Percentiles rank a stretch among this genome's conserved stretches.
Evolutionary conservation across 2,113 vertebrate species (phyloP).

Genomic region (Podarcis cretensis): DNA sequence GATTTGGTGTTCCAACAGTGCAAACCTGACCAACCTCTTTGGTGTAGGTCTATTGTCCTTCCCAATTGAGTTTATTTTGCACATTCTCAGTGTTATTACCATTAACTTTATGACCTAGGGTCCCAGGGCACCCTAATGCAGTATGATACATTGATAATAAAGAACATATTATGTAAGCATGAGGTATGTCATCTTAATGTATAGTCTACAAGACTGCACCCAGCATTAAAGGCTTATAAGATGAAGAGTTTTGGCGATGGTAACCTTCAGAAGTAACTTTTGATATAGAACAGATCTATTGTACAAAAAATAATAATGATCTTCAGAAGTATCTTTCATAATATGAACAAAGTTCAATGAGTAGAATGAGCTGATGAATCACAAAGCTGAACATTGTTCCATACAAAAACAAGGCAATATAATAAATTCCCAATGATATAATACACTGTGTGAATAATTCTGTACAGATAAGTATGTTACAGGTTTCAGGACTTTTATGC

Average conservation of each 20-base stretch:
- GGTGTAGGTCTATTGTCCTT: neutral
- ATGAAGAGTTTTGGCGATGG: neutral
- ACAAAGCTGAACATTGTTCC: constrained; percentile 47
- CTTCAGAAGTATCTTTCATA: neutral
- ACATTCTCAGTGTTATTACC: neutral
- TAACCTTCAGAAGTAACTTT: neutral
- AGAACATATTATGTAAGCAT: neutral
- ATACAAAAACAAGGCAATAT: constrained; percentile 66
- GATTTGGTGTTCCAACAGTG: neutral
- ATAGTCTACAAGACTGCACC: neutral
- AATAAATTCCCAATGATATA: constrained; percentile 57
- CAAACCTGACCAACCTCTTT: neutral
- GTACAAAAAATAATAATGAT: neutral
- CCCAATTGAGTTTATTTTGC: neutral
- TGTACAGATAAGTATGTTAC: constrained; percentile 57
- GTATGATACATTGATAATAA: neutral
- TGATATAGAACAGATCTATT: neutral
- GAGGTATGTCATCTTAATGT: neutral
- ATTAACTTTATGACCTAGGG: too few species aligned
- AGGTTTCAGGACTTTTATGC: constrained; percentile 27
- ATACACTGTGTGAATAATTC: constrained; percentile 59
- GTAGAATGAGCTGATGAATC: constrained; percentile 27
- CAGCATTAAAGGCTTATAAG: neutral
- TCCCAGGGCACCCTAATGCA: too few species aligned
- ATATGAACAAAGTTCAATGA: neutral